These are phyloP conservation scores for Choristoneura rosaceana DNA, from an alignment of 2,888 invertebrate species.

Conservation along the genomic window DNA sequence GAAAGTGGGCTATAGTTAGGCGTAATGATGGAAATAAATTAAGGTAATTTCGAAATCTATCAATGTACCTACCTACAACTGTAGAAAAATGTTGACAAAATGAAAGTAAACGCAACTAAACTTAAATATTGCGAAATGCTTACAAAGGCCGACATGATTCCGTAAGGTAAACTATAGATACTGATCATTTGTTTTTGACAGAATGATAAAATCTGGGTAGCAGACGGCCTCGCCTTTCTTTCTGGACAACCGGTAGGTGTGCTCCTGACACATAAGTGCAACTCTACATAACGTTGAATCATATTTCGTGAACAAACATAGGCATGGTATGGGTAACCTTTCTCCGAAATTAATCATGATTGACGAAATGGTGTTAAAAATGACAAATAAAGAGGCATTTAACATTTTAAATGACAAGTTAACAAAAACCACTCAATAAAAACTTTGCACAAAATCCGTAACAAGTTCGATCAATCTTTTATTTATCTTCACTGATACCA, in stretches of 20 bases:
- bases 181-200: slow-evolving; percentile 34
- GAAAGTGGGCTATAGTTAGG: slow-evolving; percentile 28
- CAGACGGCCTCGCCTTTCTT: slow-evolving; percentile 14
- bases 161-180: slow-evolving; percentile 17
- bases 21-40: slow-evolving; percentile 33
- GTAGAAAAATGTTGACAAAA: too few relatives aligned
- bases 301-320: slow-evolving; percentile 3
- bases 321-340: not conserved
- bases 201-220: slow-evolving; percentile 31
- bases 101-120: not conserved
- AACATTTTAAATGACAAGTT: too few relatives aligned
- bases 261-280: slow-evolving; percentile 31
- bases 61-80: too few relatives aligned
- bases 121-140: slow-evolving; percentile 16
- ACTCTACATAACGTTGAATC: slow-evolving; percentile 17
- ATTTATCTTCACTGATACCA: not conserved
- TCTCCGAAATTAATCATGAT: not conserved
- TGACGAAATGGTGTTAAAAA: not conserved
- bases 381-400: not conserved
- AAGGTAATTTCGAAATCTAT: slow-evolving; percentile 31
- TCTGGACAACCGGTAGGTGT: slow-evolving; percentile 29
- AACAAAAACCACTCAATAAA: too few relatives aligned
- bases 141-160: slow-evolving; percentile 23
- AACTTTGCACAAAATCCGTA: too few relatives aligned
- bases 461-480: not conserved